phyloP scores from a whole-genome alignment of 2,888 invertebrate genomes.

The Hecatera dysodea region DNA sequence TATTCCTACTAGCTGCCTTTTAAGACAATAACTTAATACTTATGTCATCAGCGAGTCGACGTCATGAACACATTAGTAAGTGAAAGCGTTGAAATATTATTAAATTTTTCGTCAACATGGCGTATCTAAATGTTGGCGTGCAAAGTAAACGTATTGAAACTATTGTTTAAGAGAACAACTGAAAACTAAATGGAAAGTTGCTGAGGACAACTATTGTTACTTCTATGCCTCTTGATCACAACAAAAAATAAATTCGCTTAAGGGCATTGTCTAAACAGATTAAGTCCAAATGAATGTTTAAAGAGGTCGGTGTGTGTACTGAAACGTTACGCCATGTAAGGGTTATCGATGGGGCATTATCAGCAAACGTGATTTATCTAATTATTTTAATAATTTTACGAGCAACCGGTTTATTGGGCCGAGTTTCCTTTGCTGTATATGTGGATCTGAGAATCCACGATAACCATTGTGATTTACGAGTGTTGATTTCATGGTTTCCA shows the following conservation, averaged over 20 bases:
- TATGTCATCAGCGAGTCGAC: conserved; percentile 53
- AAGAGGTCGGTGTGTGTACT: conserved; percentile 67
- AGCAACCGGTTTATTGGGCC: conserved; percentile 29
- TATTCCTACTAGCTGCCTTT: conserved; percentile 40
- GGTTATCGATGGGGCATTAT: conserved; percentile 64
- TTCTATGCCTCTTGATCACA: conserved; percentile 52
- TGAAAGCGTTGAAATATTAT: conserved; percentile 63
- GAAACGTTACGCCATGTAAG: conserved; percentile 68
- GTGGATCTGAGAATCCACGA: conserved; percentile 27
- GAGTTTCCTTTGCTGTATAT: conserved; percentile 8
- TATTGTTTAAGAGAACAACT: conserved; percentile 55
- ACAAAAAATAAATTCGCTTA: conserved; percentile 64
- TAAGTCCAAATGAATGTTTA: conserved; percentile 69
- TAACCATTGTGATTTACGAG: conserved; percentile 22
- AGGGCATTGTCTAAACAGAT: conserved; percentile 65
- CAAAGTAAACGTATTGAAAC: conserved; percentile 52
- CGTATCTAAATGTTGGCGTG: conserved; percentile 61
- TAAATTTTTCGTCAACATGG: conserved; percentile 58
- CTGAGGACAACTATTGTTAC: conserved; percentile 46
- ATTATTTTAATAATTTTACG: conserved; percentile 54
- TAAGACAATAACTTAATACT: conserved; percentile 60
- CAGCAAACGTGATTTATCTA: conserved; percentile 65
- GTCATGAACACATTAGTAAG: conserved; percentile 53
- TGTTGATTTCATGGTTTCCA: conserved; percentile 9
- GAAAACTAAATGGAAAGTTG: conserved; percentile 55